phyloP scores from a whole-genome alignment of 2,888 invertebrate species.

The Carpatolechia fugitivella region DNA sequence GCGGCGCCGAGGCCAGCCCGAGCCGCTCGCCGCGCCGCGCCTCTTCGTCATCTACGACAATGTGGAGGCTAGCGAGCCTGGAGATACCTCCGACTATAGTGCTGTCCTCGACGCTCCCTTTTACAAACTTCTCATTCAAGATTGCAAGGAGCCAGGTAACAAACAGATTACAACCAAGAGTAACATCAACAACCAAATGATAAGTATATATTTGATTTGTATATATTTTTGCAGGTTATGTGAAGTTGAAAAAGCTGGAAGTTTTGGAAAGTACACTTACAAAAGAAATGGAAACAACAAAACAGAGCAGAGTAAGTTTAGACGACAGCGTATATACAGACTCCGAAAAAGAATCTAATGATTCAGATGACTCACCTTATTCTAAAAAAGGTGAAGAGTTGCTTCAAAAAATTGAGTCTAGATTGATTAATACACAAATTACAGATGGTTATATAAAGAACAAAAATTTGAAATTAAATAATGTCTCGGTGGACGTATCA shows the following conservation, averaged over 20 bases:
- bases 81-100: constrained; percentile 80
- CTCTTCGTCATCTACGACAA: constrained; percentile 86
- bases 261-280: constrained; percentile 62
- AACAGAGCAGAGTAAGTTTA: constrained; percentile 35
- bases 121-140: constrained; percentile 81
- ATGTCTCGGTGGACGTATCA: constrained; percentile 26
- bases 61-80: constrained; percentile 83
- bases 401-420: constrained; percentile 48
- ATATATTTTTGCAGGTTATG: constrained; percentile 71
- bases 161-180: background rate
- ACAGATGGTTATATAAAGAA: constrained; percentile 17
- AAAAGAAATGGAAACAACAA: constrained; percentile 44
- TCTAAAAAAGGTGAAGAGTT: constrained; percentile 45
- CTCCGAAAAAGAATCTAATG: constrained; percentile 67
- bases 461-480: constrained; percentile 30
- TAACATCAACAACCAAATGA: too few relatives aligned
- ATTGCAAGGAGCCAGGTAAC: constrained; percentile 67
- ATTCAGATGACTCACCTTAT: constrained; percentile 55
- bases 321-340: constrained; percentile 67
- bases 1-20: constrained; percentile 47
- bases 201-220: too few relatives aligned
- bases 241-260: constrained; percentile 76
- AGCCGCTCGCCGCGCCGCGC: constrained; percentile 81
- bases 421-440: constrained; percentile 28
- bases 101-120: constrained; percentile 79